These are phyloP conservation scores for Pseudomyrmex dendroicus DNA, from an alignment of 1,140 invertebrate species.

Conservation along the genomic window DNA sequence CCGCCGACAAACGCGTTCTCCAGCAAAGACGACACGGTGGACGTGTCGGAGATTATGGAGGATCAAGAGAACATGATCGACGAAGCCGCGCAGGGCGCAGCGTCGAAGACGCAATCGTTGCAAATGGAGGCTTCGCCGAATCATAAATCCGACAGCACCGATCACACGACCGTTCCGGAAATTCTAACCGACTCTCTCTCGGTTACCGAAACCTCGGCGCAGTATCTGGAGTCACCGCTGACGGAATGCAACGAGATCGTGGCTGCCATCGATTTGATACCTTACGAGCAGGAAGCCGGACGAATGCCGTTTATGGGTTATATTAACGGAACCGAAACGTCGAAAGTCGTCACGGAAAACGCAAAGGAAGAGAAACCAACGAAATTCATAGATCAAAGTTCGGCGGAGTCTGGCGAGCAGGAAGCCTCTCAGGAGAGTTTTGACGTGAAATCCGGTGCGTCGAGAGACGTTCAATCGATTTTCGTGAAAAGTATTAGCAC, in stretches of 20 bases:
- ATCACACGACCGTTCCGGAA: slow-evolving; percentile 80
- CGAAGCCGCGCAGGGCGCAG: not conserved
- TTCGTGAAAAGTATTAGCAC: slow-evolving; percentile 32
- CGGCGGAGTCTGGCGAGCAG: slow-evolving; percentile 75
- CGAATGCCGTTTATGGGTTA: slow-evolving; percentile 42
- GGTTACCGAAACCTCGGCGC: slow-evolving; percentile 82
- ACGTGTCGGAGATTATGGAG: slow-evolving; percentile 88
- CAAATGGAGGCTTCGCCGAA: slow-evolving; percentile 77
- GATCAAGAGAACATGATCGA: slow-evolving; percentile 83
- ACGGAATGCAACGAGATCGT: slow-evolving; percentile 82
- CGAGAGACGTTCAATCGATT: slow-evolving; percentile 24
- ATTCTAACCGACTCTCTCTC: slow-evolving; percentile 81
- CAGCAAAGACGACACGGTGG: slow-evolving; percentile 94
- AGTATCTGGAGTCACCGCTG: slow-evolving; percentile 82
- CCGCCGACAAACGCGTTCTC: slow-evolving; percentile 94
- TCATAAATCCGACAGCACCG: slow-evolving; percentile 80
- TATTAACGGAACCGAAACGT: slow-evolving; percentile 40
- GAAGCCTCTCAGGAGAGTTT: slow-evolving; percentile 55
- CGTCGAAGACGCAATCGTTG: slow-evolving; percentile 65
- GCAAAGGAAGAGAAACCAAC: slow-evolving; percentile 75
- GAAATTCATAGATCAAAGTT: slow-evolving; percentile 82
- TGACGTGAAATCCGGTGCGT: not conserved
- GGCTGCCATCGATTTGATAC: slow-evolving; percentile 78
- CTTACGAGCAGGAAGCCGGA: slow-evolving; percentile 76
- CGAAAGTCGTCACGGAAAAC: slow-evolving; percentile 12